Percentiles rank a stretch among this genome's conserved stretches.
Evolutionary conservation across 2,888 invertebrate genomes (phyloP).

Genomic region (Synergus laeviventris): DNA sequence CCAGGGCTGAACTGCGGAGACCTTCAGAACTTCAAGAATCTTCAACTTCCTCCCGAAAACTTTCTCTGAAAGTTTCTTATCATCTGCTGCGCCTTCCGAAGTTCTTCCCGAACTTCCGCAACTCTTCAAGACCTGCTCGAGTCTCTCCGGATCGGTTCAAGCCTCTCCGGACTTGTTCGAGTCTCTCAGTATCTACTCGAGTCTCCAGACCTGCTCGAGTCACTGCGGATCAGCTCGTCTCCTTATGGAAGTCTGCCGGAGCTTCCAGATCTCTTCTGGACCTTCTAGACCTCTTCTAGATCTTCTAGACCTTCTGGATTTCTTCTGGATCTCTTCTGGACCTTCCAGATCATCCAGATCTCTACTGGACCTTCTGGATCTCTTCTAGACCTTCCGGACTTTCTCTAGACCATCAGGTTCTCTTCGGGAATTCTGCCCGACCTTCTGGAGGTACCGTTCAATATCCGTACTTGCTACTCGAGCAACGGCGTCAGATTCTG

Average conservation of each 20-base stretch:
- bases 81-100: not conserved
- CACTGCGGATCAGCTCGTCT: too few species aligned
- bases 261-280: not conserved
- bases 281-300: not conserved
- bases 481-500: constrained; percentile 40
- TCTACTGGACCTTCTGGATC: not conserved
- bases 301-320: not conserved
- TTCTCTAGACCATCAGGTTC: not conserved
- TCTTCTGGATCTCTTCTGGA: not conserved
- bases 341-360: not conserved
- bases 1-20: not conserved
- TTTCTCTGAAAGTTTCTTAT: constrained; percentile 1
- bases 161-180: too few species aligned
- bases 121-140: not conserved
- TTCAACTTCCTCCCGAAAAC: not conserved
- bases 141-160: too few species aligned
- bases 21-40: constrained; percentile 10
- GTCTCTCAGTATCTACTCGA: too few species aligned
- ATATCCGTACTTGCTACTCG: constrained; percentile 29
- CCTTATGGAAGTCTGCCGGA: too few species aligned
- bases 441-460: constrained; percentile 35
- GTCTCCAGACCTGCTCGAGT: too few species aligned
- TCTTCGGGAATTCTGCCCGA: not conserved
- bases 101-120: not conserved
- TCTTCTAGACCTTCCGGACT: not conserved